Evolutionary conservation across 2,797 vertebrate genomes (phyloP), one percentile per base, ranked within the genome.

Genomic region (Phrynocephalus guinanensis): DNA sequence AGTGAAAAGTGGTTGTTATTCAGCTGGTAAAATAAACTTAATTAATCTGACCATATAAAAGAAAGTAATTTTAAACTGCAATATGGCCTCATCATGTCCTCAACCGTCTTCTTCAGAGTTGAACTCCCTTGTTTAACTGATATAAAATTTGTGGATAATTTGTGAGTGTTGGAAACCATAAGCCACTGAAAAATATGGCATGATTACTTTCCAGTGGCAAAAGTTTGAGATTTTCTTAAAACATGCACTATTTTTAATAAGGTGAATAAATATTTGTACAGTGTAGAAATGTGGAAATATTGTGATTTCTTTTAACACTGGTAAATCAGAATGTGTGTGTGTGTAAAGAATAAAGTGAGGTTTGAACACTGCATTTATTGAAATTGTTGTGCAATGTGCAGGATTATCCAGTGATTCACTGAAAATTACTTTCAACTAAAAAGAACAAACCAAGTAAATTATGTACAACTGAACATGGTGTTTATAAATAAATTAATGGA

Each of bases 321-420:
- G 38, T 63, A 92, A 91, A 93, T 66, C 22, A 33, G 90, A 92
- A 89, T 38, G 90, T 79, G 3, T 63, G 3, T 63, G 4, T 15
- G 5, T 5, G 26, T 56, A 60, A 81, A 15, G 4, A 20, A 90
- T 89, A 56, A 72, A 33, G 85, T 87, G 83, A 87, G 30, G 26
- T 9, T 22, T 82, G 56, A 44, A 44, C 38, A 44, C 38, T 66
- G 91, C 70, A 91, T 75, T 50, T 91, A 92, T 76, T 90, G 38
- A 91, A 91, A 92, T 90, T 88, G 82, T 88, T 87, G 78, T 78
- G 89, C 79, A 86, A 85, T 91, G 30, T 87, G 87, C 11, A 60
- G 10, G 30, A 52, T 77, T 71, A 44, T 22, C 70, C 84, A 91
- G 89, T 90, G 94, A 72, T 87, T 82, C 26, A 87, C 68, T 48